Evolutionary conservation across 1,140 invertebrate genomes (phyloP).

Genomic region (Fopius arisanus): DNA sequence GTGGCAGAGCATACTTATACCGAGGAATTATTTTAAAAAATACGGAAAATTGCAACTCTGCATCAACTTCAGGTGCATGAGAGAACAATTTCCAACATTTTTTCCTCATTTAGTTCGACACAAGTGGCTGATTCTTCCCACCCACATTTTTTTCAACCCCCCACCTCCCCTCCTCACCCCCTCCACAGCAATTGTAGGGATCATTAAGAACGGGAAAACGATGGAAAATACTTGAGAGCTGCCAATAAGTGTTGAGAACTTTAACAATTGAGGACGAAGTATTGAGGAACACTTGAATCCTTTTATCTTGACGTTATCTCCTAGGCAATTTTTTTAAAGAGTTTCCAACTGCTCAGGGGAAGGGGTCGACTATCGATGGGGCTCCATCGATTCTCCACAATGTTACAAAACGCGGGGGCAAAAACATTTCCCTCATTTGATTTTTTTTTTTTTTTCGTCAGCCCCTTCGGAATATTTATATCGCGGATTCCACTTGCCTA

Average conservation of each 20-base stretch:
- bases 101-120: not conserved
- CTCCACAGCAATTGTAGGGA: not conserved
- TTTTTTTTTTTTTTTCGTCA: no score
- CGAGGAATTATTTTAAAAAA: not conserved
- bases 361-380: not conserved
- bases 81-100: not conserved
- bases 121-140: no score
- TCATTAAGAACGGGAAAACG: not conserved
- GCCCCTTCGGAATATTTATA: not conserved
- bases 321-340: not conserved
- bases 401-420: not conserved
- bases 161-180: not conserved
- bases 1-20: no score
- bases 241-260: not conserved
- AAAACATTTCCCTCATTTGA: not conserved
- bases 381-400: not conserved
- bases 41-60: not conserved
- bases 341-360: not conserved
- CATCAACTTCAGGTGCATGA: not conserved
- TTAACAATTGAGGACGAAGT: not conserved
- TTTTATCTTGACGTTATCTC: not conserved
- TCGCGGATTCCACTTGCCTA: not conserved
- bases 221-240: conserved; percentile 9
- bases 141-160: no score
- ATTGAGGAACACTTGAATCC: not conserved